These are phyloP conservation scores for Uloborus diversus DNA, from an alignment of 1,140 invertebrate species.

Conservation along the genomic window DNA sequence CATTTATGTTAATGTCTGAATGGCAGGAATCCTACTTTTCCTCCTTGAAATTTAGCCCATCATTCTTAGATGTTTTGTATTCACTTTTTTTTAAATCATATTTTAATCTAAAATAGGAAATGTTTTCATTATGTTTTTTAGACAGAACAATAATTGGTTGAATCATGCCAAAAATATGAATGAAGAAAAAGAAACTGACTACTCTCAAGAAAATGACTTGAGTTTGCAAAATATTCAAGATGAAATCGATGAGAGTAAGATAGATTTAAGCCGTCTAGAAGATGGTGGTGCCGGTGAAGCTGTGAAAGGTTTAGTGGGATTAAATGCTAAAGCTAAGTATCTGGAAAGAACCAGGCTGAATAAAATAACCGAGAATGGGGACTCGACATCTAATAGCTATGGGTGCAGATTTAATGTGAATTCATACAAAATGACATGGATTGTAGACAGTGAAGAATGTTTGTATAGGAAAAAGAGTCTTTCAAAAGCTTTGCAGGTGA, in stretches of 20 bases:
- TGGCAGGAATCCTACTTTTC: no score
- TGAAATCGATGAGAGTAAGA: conserved; percentile 14
- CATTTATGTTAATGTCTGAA: no score
- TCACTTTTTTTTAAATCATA: no score
- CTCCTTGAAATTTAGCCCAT: no score
- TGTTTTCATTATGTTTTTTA: conserved; percentile 21
- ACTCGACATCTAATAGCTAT: conserved; percentile 67
- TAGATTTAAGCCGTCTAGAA: conserved; percentile 14
- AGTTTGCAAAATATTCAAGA: background rate
- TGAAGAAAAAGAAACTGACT: background rate
- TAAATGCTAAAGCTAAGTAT: conserved; percentile 21
- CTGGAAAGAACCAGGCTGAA: conserved; percentile 1
- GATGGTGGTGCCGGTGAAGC: conserved; percentile 40
- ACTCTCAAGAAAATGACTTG: background rate
- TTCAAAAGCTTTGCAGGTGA: conserved; percentile 78
- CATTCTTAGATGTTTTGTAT: no score
- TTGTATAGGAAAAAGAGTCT: conserved; percentile 82
- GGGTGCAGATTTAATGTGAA: conserved; percentile 78
- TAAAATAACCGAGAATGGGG: background rate
- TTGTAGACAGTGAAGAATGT: conserved; percentile 81
- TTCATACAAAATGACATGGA: conserved; percentile 79
- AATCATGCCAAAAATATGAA: conserved; percentile 16
- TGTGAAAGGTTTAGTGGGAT: conserved; percentile 25
- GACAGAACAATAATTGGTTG: conserved; percentile 42
- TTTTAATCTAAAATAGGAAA: background rate